Percentiles rank a stretch among this genome's conserved stretches.
phyloP scores from a whole-genome alignment of 2,113 vertebrate species.

The Psammodynastes pulverulentus region DNA sequence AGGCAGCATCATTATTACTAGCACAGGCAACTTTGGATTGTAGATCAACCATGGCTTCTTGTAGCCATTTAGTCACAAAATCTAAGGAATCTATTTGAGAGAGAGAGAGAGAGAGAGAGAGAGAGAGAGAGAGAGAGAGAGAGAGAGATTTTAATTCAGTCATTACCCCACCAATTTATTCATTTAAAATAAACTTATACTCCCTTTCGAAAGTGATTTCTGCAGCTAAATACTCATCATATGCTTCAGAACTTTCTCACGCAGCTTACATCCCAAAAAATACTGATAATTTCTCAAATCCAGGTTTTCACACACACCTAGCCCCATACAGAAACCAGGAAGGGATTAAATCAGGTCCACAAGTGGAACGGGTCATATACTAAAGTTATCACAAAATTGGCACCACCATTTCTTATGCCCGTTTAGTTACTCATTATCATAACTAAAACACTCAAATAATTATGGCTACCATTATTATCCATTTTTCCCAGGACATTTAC shows the following conservation, averaged over 20 bases:
- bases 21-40: constrained; percentile 41
- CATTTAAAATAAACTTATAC: background rate
- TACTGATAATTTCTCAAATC: background rate
- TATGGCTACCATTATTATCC: background rate
- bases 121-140: background rate
- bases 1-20: constrained; percentile 28
- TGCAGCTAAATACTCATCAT: background rate
- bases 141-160: background rate
- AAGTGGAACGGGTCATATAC: background rate
- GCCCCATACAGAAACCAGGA: background rate
- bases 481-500: background rate
- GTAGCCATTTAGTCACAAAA: constrained; percentile 87
- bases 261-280: background rate
- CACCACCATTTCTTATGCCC: background rate
- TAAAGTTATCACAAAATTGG: background rate
- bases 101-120: background rate
- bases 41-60: constrained; percentile 75
- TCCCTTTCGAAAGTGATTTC: background rate
- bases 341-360: background rate
- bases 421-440: background rate
- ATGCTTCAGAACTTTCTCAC: background rate
- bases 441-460: background rate
- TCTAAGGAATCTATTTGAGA: constrained; percentile 83
- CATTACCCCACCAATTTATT: background rate
- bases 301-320: background rate